Evolutionary conservation across 2,797 vertebrate genomes (phyloP).

Genomic region (Orestias chungarensis): DNA sequence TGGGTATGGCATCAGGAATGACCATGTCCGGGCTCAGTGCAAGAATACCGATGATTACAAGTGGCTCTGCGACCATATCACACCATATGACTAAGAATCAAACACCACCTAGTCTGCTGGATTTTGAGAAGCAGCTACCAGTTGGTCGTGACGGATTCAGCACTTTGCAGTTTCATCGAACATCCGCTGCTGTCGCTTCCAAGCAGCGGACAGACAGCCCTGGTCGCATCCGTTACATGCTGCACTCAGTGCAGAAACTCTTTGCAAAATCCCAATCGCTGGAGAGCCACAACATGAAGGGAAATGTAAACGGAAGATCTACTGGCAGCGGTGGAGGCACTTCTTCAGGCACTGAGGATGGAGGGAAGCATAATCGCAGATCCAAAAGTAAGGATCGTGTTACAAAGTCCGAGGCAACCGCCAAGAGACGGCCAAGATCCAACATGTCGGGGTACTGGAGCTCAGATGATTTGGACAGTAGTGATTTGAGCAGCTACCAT

Average conservation of each 20-base stretch:
- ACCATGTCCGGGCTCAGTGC: slow-evolving; percentile 69
- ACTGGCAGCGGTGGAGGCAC: slow-evolving; percentile 74
- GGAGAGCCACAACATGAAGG: slow-evolving; percentile 89
- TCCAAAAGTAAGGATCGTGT: slow-evolving; percentile 97
- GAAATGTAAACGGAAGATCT: slow-evolving; percentile 87
- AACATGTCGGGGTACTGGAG: slow-evolving; percentile 99
- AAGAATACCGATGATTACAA: slow-evolving; percentile 81
- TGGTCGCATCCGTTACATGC: slow-evolving; percentile 95
- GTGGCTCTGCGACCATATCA: slow-evolving; percentile 84
- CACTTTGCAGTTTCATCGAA: slow-evolving; percentile 95
- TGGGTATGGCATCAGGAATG: slow-evolving; percentile 74
- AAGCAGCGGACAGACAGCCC: slow-evolving; percentile 97
- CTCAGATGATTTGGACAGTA: slow-evolving; percentile 95
- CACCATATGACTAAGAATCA: slow-evolving; percentile 86
- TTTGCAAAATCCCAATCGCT: slow-evolving; percentile 97
- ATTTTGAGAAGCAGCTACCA: slow-evolving; percentile 96
- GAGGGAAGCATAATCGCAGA: slow-evolving; percentile 88
- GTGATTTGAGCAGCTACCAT: slow-evolving; percentile 89
- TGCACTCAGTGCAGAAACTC: slow-evolving; percentile 97
- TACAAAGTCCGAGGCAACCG: slow-evolving; percentile 87
- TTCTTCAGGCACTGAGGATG: slow-evolving; percentile 85
- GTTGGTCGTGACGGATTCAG: slow-evolving; percentile 95
- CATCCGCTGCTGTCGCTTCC: slow-evolving; percentile 74
- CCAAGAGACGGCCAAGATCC: slow-evolving; percentile 91
- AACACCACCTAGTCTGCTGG: slow-evolving; percentile 88